Evolutionary conservation across 2,888 invertebrate species (phyloP), one percentile per base, ranked within the genome.

Genomic region (Ophonus ardosiacus): DNA sequence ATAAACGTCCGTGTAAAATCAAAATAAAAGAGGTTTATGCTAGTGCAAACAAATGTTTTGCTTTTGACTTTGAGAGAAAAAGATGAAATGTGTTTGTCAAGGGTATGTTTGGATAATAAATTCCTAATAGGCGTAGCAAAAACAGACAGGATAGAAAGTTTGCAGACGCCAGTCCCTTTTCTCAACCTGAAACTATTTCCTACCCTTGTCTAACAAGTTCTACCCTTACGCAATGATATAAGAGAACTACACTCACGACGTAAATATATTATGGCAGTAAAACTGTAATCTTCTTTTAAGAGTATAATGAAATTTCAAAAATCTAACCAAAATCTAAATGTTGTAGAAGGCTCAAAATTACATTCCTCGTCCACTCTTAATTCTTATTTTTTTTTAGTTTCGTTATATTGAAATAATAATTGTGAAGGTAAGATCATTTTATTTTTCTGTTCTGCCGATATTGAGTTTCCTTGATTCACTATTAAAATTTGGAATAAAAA

Each of bases 131-230:
- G 43, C 43, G 43, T 51, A 51, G 43, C 43, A 51, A 51, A 57
- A 38, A n/a, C 59, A 57, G 78, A 31, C 76, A 76, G 76, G n/a
- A 18, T 56, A 43, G 51, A 38, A 78, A 78, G 57, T 78, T 78
- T 38, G 18, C 40, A 59, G 57, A 78, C 78, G 24, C 57, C 78
- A 74, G 43, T 40, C 71, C 71, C 71, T 74, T 74, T 71, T 17
- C 38, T n/a, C 15, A 17, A 38, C 68, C 68, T 71, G 38, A 13
- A 17, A n/a, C 71, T 74, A 40, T 74, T 63, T 43, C 40, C 71
- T 74, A 40, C 21, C 71, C 51, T 74, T 40, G 71, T 74, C 71
- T 74, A 74, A 40, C 40, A 43, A 43, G 51, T 74, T 74, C 40
- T 74, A 74, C 71, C 17, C 43, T 2, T 5, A n/a, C 18, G 13